Conservation (phyloP, 2,888 invertebrate species). For the Chouioia cunea region DNA sequence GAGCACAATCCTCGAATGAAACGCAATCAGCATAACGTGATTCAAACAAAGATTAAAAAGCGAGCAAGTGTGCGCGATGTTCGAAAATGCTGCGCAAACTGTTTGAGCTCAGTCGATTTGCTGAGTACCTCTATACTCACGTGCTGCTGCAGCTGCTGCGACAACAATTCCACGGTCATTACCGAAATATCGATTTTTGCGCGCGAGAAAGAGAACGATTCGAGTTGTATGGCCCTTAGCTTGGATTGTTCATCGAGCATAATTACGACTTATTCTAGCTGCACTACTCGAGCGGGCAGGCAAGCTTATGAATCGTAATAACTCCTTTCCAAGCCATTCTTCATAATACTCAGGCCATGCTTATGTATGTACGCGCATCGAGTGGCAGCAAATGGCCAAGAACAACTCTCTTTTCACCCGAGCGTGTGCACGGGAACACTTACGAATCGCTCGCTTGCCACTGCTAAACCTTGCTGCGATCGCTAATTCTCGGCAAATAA, state of each 20-base stretch:
- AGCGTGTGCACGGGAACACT: conserved; percentile 6
- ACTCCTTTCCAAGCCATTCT: conserved; percentile 23
- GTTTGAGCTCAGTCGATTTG: background rate
- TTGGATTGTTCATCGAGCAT: conserved; percentile 2
- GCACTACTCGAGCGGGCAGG: conserved; percentile 3
- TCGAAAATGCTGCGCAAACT: background rate
- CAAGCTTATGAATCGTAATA: conserved; percentile 24
- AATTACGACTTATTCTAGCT: conserved; percentile 26
- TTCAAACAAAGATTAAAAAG: conserved; percentile 56
- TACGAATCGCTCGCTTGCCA: no score
- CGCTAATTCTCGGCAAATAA: no score
- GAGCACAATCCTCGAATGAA: conserved; percentile 38
- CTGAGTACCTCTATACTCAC: no score
- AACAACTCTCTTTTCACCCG: background rate
- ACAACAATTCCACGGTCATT: conserved; percentile 26
- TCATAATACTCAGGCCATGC: background rate
- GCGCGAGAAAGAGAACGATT: no score
- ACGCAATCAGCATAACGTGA: conserved; percentile 61
- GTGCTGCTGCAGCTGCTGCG: conserved; percentile 21
- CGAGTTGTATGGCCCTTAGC: background rate
- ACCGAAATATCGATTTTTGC: conserved; percentile 21
- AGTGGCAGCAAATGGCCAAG: conserved; percentile 34
- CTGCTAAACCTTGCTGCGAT: no score
- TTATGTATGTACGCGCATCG: background rate
- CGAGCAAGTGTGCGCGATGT: no score